Evolutionary conservation across 2,113 vertebrate genomes (phyloP).

Genomic region (Camarhynchus parvulus): DNA sequence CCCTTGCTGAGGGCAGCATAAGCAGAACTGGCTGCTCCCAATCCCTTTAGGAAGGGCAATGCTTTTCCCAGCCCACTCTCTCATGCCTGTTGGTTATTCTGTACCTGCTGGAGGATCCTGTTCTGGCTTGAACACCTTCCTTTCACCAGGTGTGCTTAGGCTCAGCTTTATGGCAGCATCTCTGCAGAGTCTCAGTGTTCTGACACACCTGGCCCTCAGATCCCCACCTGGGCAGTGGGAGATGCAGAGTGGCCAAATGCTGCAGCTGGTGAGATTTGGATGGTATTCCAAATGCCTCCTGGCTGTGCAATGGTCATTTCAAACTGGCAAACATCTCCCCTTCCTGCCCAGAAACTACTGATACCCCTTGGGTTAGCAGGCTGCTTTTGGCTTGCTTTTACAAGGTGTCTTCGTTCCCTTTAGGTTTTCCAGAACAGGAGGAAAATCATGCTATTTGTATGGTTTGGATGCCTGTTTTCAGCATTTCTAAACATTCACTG

Average conservation of each 20-base stretch:
- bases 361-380: not conserved
- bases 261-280: not conserved
- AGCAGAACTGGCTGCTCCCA: not conserved
- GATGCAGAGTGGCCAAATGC: not conserved
- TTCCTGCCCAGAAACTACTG: not conserved
- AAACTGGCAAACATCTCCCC: not conserved
- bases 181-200: not conserved
- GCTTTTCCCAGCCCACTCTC: not conserved
- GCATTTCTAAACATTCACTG: not conserved
- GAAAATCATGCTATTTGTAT: not conserved
- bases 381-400: not conserved
- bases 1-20: not conserved
- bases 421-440: not conserved
- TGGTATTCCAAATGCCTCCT: not conserved
- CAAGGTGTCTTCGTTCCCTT: not conserved
- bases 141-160: not conserved
- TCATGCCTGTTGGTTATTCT: rapidly evolving
- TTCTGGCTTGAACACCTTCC: not conserved
- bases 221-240: not conserved
- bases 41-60: not conserved
- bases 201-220: not conserved
- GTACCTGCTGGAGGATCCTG: not conserved
- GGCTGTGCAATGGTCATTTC: not conserved
- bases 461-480: not conserved
- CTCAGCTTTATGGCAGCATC: not conserved